Conservation (phyloP, 30 jellyfish, hydroid and myxozoan species). For the Aurelia coerulea region DNA sequence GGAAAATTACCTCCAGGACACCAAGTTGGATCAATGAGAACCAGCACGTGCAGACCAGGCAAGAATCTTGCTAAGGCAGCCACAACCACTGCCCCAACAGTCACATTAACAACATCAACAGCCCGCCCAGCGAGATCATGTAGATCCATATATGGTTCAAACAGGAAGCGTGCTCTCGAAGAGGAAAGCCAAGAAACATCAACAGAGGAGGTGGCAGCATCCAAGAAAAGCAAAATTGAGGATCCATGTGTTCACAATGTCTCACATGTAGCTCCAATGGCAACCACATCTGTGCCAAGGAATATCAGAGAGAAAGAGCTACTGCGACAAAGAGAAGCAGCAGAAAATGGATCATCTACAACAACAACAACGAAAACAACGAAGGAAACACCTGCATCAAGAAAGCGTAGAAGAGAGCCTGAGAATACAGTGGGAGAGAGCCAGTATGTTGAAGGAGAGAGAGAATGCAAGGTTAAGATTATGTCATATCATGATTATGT, state of each 20-base stretch:
- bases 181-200: background rate
- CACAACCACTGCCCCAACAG: background rate
- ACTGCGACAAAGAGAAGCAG: background rate
- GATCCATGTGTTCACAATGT: too few relatives aligned
- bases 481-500: constrained; percentile 13
- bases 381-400: background rate
- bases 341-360: background rate
- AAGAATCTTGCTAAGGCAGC: background rate
- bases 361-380: background rate
- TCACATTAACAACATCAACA: background rate
- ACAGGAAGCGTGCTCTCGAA: constrained; percentile 10
- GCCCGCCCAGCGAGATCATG: constrained; percentile 21
- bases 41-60: background rate
- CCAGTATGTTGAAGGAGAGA: background rate
- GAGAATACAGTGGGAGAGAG: background rate
- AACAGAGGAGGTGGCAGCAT: background rate
- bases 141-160: constrained; percentile 19
- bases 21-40: background rate
- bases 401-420: constrained; percentile 14
- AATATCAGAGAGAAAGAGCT: background rate
- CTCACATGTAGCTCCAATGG: background rate
- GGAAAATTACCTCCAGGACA: background rate
- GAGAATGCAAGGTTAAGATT: constrained; percentile 38
- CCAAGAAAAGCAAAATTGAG: background rate
- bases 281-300: background rate